Base-by-base conservation (phyloP, 2,888 invertebrate species). In the Furcula furcula region DNA sequence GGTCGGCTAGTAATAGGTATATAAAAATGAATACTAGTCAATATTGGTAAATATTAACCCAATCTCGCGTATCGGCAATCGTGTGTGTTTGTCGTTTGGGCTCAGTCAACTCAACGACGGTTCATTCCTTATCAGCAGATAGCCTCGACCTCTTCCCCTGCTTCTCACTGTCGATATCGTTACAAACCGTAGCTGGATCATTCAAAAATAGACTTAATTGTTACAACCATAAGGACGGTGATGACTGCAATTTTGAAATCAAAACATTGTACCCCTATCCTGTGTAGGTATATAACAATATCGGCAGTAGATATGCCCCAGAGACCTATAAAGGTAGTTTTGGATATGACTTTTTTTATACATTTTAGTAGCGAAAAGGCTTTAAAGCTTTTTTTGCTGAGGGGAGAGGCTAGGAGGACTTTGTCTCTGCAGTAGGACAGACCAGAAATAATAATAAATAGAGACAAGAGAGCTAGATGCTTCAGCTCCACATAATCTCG, bases 61-160 rank as follows among this genome's bases (percentile, higher is more conserved):
- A 57, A 57, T 47, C 50, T 43, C 37, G 26, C 13, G 30, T 53
- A 47, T 54, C 42, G 46, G 33, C 32, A 52, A 55, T 55, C 55
- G 52, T 46, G 49, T 46, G 49, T 51, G 56, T 65, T 65, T 63
- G 66, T 67, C 62, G 53, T 72, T 72, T 67, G 64, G 65, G 72
- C 74, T 67, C 71, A 73, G 65, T 65, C 70, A 73, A 74, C 71
- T 49, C 63, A 59, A 52, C 65, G 65, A 44, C 68, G 69, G 72
- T 71, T 72, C 67, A 63, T 28, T 55, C 50, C 68, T 81, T 86
- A 85, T 85, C 86, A 61, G 52, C 40, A 66, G 76, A 83, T 81
- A 85, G 64, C 84, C 84, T 76, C 85, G 83, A 85, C 84, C 84
- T 82, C 79, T 74, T 71, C 77, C 79, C 73, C 68, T 65, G 66